Percentiles rank a stretch among this genome's conserved stretches.
These are phyloP conservation scores for Echeneis naucrates DNA, from an alignment of 2,797 vertebrate genomes.

Conservation along the genomic window DNA sequence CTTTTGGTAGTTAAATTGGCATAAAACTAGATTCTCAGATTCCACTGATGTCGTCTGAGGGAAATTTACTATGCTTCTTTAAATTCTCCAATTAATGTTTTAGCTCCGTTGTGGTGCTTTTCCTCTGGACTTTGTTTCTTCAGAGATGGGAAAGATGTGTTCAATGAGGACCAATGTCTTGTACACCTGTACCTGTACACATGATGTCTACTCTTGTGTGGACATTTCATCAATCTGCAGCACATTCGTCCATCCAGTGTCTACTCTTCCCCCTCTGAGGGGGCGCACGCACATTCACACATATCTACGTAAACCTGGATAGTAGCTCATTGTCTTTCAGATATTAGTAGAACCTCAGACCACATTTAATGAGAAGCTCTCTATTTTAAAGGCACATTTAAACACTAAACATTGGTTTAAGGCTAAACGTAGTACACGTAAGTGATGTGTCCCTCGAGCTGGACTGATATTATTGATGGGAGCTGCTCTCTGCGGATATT, in stretches of 20 bases:
- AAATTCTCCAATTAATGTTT: background rate
- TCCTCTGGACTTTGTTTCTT: background rate
- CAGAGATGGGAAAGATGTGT: slow-evolving; percentile 15
- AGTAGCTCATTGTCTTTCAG: slow-evolving; percentile 23
- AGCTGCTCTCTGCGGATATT: slow-evolving; percentile 47
- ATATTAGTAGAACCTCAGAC: slow-evolving; percentile 16
- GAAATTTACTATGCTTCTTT: background rate
- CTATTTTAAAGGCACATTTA: slow-evolving; percentile 13
- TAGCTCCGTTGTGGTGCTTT: background rate
- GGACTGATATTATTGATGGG: slow-evolving; percentile 45
- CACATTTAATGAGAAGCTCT: slow-evolving; percentile 37
- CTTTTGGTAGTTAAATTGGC: background rate
- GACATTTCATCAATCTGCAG: slow-evolving; percentile 50
- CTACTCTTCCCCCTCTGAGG: slow-evolving; percentile 1
- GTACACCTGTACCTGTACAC: slow-evolving; percentile 59
- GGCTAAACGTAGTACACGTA: slow-evolving; percentile 14
- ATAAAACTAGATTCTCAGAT: background rate
- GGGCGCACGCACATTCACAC: background rate
- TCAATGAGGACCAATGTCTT: slow-evolving; percentile 68
- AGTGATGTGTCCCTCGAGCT: slow-evolving; percentile 26
- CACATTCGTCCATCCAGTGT: slow-evolving; percentile 34
- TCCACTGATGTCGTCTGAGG: background rate
- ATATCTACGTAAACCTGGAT: background rate
- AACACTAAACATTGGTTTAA: slow-evolving; percentile 15
- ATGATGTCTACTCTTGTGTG: slow-evolving; percentile 41